A percentile compares a stretch with the other conserved stretches of the same genome.
Evolutionary conservation across 2,888 invertebrate species (phyloP).

Genomic region (Andrena dorsata): DNA sequence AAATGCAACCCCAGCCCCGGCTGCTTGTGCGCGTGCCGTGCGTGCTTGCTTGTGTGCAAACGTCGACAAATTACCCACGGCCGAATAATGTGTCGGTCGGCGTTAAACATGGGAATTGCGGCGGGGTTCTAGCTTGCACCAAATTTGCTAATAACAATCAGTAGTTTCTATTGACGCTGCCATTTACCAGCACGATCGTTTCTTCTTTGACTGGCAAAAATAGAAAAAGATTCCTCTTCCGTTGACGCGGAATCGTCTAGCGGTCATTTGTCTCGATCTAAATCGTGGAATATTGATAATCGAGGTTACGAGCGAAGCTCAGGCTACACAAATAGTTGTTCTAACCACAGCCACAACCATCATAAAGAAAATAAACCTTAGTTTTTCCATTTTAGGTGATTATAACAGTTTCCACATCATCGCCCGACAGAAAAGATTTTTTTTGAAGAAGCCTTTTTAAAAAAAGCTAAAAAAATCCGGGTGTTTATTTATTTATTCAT

Average conservation of each 20-base stretch:
- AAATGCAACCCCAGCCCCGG: conserved; percentile 53
- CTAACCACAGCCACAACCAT: too few relatives aligned
- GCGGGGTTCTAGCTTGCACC: conserved; percentile 54
- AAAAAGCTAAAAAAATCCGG: too few relatives aligned
- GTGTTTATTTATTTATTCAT: too few relatives aligned
- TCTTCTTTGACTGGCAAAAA: not conserved
- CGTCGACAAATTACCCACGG: conserved; percentile 69
- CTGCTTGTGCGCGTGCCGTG: conserved; percentile 12
- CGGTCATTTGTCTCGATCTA: not conserved
- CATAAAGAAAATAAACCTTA: too few relatives aligned
- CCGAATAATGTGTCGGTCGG: conserved; percentile 68
- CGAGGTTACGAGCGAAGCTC: not conserved
- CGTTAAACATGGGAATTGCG: conserved; percentile 64
- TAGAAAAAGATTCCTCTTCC: not conserved
- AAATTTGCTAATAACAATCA: conserved; percentile 64
- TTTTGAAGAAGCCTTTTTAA: too few relatives aligned
- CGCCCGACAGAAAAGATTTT: too few relatives aligned
- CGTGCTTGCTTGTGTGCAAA: conserved; percentile 68
- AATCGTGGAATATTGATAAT: not conserved
- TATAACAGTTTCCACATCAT: too few relatives aligned
- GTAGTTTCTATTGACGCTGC: conserved; percentile 39
- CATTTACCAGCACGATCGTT: conserved; percentile 19
- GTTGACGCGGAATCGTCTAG: too few relatives aligned
- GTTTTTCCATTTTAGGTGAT: too few relatives aligned
- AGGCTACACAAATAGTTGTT: not conserved